Evolutionary conservation across 2,113 vertebrate species (phyloP).

Genomic region (Gambusia holbrooki): DNA sequence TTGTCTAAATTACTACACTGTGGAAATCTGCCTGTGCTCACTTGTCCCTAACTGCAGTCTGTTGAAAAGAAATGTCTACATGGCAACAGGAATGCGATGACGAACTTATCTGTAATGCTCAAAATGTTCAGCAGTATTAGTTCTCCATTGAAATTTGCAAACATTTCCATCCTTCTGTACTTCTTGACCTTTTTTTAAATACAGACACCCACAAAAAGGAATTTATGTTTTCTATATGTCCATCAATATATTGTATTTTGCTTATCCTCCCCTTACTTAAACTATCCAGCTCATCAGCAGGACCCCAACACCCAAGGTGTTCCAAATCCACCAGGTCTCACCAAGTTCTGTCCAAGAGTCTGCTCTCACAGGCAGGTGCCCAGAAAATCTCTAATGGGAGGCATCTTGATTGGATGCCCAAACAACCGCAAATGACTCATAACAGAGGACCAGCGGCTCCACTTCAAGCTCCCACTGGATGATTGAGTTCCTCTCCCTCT

Average conservation of each 20-base stretch:
- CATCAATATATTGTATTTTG: neutral
- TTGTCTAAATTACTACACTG: neutral
- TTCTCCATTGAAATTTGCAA: neutral
- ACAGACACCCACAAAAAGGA: neutral
- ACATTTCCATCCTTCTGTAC: neutral
- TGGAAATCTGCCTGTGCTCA: neutral
- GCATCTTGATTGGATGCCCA: too few relatives aligned
- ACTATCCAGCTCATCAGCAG: neutral
- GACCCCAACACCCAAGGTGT: neutral
- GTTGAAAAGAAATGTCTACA: slow-evolving; percentile 1
- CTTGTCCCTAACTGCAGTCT: neutral
- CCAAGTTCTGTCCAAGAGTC: neutral
- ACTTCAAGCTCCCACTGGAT: too few relatives aligned
- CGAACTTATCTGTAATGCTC: neutral
- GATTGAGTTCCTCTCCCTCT: too few relatives aligned
- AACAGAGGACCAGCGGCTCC: too few relatives aligned
- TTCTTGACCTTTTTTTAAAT: neutral
- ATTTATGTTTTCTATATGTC: neutral
- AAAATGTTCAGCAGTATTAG: neutral
- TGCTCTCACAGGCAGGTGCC: neutral
- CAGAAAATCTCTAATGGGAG: neutral
- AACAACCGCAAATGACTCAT: too few relatives aligned
- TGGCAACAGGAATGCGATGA: neutral
- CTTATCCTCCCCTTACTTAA: neutral
- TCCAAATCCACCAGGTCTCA: neutral